phyloP scores from a whole-genome alignment of 35 echinoderm and acorn worm genomes.

The Ophioderma brevispina region DNA sequence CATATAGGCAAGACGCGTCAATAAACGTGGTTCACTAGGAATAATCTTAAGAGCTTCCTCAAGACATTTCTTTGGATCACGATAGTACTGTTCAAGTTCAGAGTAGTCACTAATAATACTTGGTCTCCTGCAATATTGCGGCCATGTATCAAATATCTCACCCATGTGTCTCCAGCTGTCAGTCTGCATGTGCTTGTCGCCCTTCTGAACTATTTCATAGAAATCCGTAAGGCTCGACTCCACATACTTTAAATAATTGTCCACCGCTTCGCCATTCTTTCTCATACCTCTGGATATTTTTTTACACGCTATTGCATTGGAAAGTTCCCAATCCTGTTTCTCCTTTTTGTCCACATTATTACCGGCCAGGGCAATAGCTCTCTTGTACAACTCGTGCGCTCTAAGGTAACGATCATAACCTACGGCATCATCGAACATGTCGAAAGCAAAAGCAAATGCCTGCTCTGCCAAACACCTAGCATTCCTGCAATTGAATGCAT shows the following conservation, averaged over 20 bases:
- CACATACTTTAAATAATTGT: not conserved
- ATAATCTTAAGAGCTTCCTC: not conserved
- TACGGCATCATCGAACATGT: too few species aligned
- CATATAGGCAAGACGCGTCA: not conserved
- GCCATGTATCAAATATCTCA: not conserved
- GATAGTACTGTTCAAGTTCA: not conserved
- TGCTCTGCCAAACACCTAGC: too few species aligned
- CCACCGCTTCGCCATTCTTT: not conserved
- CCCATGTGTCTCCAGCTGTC: slow-evolving; percentile 18
- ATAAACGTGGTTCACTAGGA: not conserved
- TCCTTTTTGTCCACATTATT: too few species aligned
- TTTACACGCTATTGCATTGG: too few species aligned
- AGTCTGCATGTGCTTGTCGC: not conserved
- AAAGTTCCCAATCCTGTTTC: too few species aligned
- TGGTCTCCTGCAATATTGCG: not conserved
- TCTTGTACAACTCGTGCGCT: too few species aligned
- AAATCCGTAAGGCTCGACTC: not conserved
- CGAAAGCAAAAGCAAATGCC: too few species aligned
- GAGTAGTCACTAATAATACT: too few species aligned
- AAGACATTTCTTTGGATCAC: slow-evolving; percentile 6
- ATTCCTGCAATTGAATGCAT: too few species aligned
- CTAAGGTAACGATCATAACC: too few species aligned
- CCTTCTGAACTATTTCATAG: slow-evolving; percentile 5
- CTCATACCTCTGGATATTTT: too few species aligned
- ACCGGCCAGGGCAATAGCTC: too few species aligned